Base-by-base conservation (phyloP, 2,797 vertebrate species). In the Micropoecilia bifurca region DNA sequence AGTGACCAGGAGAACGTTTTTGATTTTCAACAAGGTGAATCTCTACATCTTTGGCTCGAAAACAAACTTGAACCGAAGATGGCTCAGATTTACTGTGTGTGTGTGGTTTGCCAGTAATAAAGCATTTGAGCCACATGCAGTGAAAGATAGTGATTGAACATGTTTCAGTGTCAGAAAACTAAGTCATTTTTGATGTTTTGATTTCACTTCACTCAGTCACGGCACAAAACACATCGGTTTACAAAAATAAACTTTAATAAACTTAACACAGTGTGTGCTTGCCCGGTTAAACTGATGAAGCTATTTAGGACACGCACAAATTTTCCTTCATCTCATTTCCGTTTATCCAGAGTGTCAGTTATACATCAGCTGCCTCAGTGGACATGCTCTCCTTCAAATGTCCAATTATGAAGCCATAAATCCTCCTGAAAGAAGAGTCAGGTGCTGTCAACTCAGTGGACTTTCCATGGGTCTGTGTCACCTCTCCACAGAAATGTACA, bases 341-440 rank as follows among this genome's bases (percentile, higher is more conserved):
- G 74, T 84, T 55, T 46, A 61, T 87, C 79, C 86, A 55, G 75
- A 73, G 88, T 5, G 46, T 74, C 92, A 92, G 90, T 87, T 92
- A 88, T 16, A 63, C 78, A 85, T 82, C 87, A 91, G 84, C 87
- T 92, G 90, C 76, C 80, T 66, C 87, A 85, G 47, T 80, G 79
- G 71, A 80, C 75, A 33, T 69, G 41, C 75, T 80, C 80, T 82
- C 75, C 71, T 84, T 85, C 79, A 91, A 91, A 94, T 76, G 77
- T 84, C 85, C 87, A 73, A 92, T 93, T 93, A 93, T 77, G 76
- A 86, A 80, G 1, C 77, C 71, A 82, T 88, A 87, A 92, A 92
- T 93, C 91, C 90, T 83, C 74, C 76, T 81, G 87, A 89, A 91
- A 77, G 75, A 91, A 82, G 88, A 88, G 90, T 91, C 92, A 91